Base-by-base conservation (phyloP, 2,888 invertebrate species). In the Rhimphoctona megacephalus region DNA sequence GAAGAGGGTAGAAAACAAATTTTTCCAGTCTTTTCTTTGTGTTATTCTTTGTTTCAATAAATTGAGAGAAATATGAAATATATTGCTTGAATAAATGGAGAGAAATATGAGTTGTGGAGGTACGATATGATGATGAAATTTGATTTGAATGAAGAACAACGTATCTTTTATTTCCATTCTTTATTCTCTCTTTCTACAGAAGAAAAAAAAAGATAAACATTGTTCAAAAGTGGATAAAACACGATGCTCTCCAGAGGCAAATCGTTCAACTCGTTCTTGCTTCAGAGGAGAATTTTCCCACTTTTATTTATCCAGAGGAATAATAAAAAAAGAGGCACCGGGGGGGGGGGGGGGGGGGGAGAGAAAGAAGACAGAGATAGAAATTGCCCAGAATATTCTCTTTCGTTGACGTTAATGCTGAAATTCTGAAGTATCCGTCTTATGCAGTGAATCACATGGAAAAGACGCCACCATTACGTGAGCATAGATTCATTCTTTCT, bases 401-500 rank as follows among this genome's bases (percentile, higher is more conserved):
- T 61, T 61, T 73, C 54, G 73, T 73, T 36, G 73, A 73, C 73
- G 52, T 54, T 54, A 52, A 73, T 30, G 73, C 22, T 52, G 61
- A 61, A 61, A 30, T 25, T 30, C 30, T 61, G 25, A 30, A 61
- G 30, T 25, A 61, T 43, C 61, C 14, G 14, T 61, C 30, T 11
- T 30, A 30, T 61, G 61, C 30, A 66, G 66, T 33, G 66, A 66
- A 66, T 66, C 66, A 36, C 33, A n/a, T 2, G 66, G n/a, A 66
- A 66, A 66, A 36, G 66, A 66, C 30, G 49, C 72, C 52, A 49
- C 49, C 19, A 72, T 72, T 49, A 72, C 72, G 72, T 30, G 72
- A 49, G 46, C 72, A 30, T 2, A 49, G 25, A 72, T 30, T 72
- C 72, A 49, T 72, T 72, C 72, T 72, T 49, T 22, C 43, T 1